phyloP scores from a whole-genome alignment of 2,113 vertebrate genomes.

The Passer domesticus region DNA sequence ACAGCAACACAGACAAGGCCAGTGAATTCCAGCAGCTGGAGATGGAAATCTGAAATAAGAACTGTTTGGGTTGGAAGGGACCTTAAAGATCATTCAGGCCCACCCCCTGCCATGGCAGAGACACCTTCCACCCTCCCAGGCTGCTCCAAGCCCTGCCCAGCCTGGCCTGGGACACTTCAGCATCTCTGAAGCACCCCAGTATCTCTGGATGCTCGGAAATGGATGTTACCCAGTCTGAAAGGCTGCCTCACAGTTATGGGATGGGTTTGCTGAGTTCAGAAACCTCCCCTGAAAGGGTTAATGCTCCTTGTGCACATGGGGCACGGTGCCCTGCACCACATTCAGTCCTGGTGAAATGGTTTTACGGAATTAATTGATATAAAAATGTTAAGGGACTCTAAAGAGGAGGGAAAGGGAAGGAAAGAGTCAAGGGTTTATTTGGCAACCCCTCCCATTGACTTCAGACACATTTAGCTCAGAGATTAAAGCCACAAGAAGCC shows the following conservation, averaged over 20 bases:
- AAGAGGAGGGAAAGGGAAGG: neutral
- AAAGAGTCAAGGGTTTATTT: neutral
- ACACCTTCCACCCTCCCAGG: neutral
- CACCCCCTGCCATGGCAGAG: neutral
- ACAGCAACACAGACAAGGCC: accelerated
- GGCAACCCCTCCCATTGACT: constrained; percentile 30
- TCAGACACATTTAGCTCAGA: neutral
- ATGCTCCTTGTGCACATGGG: neutral
- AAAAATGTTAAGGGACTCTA: neutral
- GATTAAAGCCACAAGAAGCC: constrained; percentile 19
- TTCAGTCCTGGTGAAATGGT: neutral
- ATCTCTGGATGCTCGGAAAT: neutral
- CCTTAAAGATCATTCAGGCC: neutral
- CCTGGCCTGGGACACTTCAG: neutral
- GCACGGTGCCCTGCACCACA: neutral
- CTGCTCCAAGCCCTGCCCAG: neutral
- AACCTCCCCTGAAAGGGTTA: neutral
- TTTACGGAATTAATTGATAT: neutral
- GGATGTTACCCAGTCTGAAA: neutral
- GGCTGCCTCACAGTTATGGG: neutral
- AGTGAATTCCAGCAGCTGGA: neutral
- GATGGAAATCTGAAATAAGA: neutral
- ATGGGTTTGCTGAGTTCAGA: neutral
- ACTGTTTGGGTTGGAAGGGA: neutral
- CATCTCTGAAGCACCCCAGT: neutral